Percentiles rank a stretch among this genome's conserved stretches.
These are phyloP conservation scores for Oreocharis arfaki DNA, from an alignment of 2,113 vertebrate genomes.

Conservation along the genomic window DNA sequence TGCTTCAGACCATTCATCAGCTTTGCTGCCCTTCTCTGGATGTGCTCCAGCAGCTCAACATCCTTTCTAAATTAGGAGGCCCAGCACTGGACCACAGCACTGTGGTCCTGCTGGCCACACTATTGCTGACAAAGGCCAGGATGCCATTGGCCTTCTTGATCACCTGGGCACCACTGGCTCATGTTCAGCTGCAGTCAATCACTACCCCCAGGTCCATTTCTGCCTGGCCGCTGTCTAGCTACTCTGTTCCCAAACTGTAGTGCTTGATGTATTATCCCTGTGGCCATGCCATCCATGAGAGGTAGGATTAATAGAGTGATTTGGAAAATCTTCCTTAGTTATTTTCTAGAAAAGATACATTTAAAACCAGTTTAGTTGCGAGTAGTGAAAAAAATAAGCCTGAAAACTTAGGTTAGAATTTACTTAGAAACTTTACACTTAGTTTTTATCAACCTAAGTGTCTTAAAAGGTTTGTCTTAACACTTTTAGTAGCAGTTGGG, in stretches of 20 bases:
- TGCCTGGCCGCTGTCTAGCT: not conserved
- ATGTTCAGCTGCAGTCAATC: not conserved
- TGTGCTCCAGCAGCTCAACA: not conserved
- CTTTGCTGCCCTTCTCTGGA: not conserved
- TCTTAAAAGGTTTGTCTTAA: not conserved
- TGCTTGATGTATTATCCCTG: not conserved
- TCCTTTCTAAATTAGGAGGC: fast-evolving
- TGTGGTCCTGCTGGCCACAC: fast-evolving
- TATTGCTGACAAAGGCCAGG: not conserved
- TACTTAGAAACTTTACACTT: not conserved
- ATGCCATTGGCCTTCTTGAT: not conserved
- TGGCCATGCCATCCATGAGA: not conserved
- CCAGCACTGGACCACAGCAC: not conserved
- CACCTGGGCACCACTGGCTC: not conserved
- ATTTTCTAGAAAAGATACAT: not conserved
- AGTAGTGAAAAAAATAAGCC: not conserved
- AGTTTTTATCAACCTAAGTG: not conserved
- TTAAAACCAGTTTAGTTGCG: not conserved
- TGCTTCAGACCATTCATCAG: fast-evolving
- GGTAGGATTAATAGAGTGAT: not conserved
- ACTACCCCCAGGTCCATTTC: fast-evolving
- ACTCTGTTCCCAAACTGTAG: not conserved
- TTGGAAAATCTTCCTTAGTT: not conserved
- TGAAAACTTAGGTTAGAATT: not conserved
- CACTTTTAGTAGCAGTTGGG: not conserved